These are phyloP conservation scores for Aphaenogaster floridana DNA, from an alignment of 1,140 invertebrate genomes.

Conservation along the genomic window DNA sequence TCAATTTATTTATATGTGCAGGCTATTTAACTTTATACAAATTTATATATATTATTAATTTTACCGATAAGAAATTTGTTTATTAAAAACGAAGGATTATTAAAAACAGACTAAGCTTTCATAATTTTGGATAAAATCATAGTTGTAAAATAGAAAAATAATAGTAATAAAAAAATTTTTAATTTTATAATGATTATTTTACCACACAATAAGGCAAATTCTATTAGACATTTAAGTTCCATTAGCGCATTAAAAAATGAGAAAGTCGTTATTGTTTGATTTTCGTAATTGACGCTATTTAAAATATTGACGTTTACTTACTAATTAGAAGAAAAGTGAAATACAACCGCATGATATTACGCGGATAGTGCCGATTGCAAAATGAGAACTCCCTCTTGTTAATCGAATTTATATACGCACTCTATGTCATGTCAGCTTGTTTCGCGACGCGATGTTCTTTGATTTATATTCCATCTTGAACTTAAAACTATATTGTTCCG, in stretches of 20 bases:
- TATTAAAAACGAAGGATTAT: not conserved
- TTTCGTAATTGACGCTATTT: not conserved
- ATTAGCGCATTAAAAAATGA: not conserved
- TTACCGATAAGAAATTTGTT: not conserved
- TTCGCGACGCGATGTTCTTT: not conserved
- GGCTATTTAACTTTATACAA: not conserved
- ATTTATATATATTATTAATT: not conserved
- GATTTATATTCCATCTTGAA: conserved; percentile 19
- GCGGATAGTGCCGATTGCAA: not conserved
- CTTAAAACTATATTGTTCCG: conserved; percentile 18
- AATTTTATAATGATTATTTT: not conserved
- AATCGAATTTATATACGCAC: not conserved
- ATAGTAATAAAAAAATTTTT: not conserved
- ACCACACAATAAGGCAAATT: not conserved
- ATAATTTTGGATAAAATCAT: not conserved
- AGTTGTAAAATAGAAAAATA: no score
- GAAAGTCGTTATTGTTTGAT: not conserved
- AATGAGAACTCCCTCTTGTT: not conserved
- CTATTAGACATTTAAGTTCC: not conserved
- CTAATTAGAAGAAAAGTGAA: not conserved
- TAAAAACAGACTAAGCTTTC: not conserved
- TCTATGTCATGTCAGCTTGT: not conserved
- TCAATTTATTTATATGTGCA: not conserved
- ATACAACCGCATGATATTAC: not conserved
- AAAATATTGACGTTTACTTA: not conserved